Percentiles rank a stretch among this genome's conserved stretches.
phyloP scores from a whole-genome alignment of 2,888 invertebrate species.

The Mythimna lalbum region DNA sequence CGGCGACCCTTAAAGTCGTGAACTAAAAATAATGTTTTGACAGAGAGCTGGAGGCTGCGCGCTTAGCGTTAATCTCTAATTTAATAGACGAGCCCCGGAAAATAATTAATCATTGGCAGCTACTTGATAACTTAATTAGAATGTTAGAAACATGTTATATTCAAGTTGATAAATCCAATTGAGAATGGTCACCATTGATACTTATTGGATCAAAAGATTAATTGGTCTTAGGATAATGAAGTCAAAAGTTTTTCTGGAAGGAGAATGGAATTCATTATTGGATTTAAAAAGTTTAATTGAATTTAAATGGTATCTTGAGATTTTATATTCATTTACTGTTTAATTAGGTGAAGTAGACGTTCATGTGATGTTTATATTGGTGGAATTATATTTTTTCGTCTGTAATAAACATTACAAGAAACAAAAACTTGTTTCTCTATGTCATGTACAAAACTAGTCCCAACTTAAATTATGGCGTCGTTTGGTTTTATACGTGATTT shows the following conservation, averaged over 20 bases:
- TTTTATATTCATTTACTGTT: not conserved
- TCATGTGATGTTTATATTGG: not conserved
- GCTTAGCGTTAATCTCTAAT: conserved; percentile 27
- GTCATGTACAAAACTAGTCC: too few relatives aligned
- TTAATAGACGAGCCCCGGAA: conserved; percentile 15
- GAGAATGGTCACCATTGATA: not conserved
- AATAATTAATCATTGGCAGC: conserved; percentile 28
- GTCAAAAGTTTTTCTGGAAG: not conserved
- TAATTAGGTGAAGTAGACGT: not conserved
- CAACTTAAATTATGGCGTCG: too few relatives aligned
- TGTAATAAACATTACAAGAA: too few relatives aligned
- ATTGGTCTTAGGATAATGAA: conserved; percentile 1
- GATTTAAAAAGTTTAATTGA: conserved; percentile 2
- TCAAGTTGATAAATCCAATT: not conserved
- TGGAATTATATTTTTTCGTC: not conserved
- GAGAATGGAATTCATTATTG: not conserved
- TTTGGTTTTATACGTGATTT: too few relatives aligned
- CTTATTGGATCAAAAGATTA: not conserved
- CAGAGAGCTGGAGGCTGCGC: conserved; percentile 3
- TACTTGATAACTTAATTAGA: conserved; percentile 18
- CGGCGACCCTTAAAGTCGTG: not conserved
- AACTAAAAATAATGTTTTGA: conserved; percentile 27
- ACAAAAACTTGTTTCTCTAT: too few relatives aligned
- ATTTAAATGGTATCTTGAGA: not conserved
- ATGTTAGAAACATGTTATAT: conserved; percentile 1